A percentile compares a stretch with the other conserved stretches of the same genome.
These are phyloP conservation scores for Synchiropus splendidus DNA, from an alignment of 2,113 vertebrate genomes.

Conservation along the genomic window DNA sequence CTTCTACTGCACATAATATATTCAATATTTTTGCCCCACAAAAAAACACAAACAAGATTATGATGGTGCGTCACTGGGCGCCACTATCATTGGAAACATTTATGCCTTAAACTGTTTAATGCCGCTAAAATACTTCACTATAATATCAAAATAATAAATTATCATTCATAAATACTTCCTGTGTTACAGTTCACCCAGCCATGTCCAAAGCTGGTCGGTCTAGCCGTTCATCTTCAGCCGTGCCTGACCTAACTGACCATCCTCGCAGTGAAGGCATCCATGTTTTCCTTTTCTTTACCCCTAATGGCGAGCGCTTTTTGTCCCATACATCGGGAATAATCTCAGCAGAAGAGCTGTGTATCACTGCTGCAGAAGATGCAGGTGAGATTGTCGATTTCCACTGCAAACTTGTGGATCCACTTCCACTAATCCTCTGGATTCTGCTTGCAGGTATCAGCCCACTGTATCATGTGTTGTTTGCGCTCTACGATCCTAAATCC, in stretches of 20 bases:
- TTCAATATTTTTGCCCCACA: too few species aligned
- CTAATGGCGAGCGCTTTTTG: conserved; percentile 59
- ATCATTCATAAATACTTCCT: too few species aligned
- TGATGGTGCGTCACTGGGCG: too few species aligned
- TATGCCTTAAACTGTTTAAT: too few species aligned
- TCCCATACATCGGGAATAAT: conserved; percentile 51
- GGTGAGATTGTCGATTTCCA: conserved; percentile 49
- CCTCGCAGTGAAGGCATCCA: conserved; percentile 54
- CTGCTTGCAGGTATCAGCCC: conserved; percentile 74
- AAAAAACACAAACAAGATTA: too few species aligned
- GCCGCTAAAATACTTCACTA: too few species aligned
- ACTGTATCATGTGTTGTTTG: conserved; percentile 77
- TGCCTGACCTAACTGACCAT: conserved; percentile 16
- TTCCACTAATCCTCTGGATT: too few species aligned
- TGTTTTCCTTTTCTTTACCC: conserved; percentile 75
- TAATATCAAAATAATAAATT: too few species aligned
- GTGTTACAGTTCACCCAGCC: conserved; percentile 8
- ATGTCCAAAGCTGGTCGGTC: conserved; percentile 41
- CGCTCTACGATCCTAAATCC: conserved; percentile 69
- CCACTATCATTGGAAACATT: too few species aligned
- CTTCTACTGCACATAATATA: too few species aligned
- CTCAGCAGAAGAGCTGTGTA: conserved; percentile 77
- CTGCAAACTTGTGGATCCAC: too few species aligned
- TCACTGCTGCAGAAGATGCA: conserved; percentile 67
- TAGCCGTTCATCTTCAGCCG: conserved; percentile 8